A percentile compares a stretch with the other conserved stretches of the same genome.
Evolutionary conservation across 2,797 vertebrate genomes (phyloP).

Genomic region (Coracias cyanogaster): DNA sequence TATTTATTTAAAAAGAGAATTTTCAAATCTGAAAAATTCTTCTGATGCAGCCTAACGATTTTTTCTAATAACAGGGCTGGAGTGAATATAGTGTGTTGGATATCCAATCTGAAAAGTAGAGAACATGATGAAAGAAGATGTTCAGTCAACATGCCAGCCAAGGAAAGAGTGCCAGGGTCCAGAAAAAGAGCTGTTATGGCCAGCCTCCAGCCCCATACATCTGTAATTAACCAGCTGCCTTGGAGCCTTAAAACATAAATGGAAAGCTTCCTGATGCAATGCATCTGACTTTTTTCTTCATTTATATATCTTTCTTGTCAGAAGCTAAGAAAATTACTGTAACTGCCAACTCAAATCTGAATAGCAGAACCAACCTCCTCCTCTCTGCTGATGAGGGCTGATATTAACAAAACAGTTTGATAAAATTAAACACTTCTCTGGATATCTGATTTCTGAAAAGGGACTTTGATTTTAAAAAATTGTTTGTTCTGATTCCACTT

Average conservation of each 20-base stretch:
- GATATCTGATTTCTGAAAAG: neutral
- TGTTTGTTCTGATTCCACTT: neutral
- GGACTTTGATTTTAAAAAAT: neutral
- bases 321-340: neutral
- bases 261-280: neutral
- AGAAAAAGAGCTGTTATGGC: neutral
- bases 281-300: neutral
- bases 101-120: neutral
- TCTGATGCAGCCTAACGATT: neutral
- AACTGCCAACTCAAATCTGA: neutral
- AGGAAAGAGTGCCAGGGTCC: neutral
- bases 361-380: neutral
- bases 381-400: neutral
- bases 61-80: neutral
- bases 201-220: neutral
- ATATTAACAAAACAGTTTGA: neutral
- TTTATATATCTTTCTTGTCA: neutral
- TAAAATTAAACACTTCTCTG: neutral
- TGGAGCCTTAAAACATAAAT: neutral
- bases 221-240: neutral
- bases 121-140: neutral
- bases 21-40: neutral
- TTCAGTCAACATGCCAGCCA: neutral
- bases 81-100: neutral
- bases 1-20: neutral